Evolutionary conservation across 2,888 invertebrate genomes (phyloP).

Genomic region (Ennomos quercinarius): DNA sequence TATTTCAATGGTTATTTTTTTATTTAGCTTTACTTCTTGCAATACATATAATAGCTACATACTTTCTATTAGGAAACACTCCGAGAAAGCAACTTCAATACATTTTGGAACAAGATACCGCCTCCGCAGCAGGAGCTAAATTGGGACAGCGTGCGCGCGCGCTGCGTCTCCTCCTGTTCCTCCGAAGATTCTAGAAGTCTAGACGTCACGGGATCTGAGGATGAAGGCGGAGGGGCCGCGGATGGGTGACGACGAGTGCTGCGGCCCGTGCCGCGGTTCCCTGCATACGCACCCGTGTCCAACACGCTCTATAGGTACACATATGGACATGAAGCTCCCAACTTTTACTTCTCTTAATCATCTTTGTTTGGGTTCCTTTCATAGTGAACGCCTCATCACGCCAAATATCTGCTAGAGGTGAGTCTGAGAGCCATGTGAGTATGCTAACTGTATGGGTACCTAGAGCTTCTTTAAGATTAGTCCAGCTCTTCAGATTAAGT

Average conservation of each 20-base stretch:
- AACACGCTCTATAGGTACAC: slow-evolving; percentile 62
- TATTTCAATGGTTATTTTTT: too few relatives aligned
- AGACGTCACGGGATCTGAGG: slow-evolving; percentile 83
- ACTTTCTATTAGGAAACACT: slow-evolving; percentile 61
- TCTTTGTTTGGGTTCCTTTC: too few relatives aligned
- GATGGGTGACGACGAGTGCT: slow-evolving; percentile 79
- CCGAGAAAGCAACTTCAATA: slow-evolving; percentile 75
- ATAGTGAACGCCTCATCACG: too few relatives aligned
- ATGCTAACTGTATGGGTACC: too few relatives aligned
- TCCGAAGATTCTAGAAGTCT: slow-evolving; percentile 81
- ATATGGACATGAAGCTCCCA: slow-evolving; percentile 65
- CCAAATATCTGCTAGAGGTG: too few relatives aligned
- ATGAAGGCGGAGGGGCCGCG: slow-evolving; percentile 69
- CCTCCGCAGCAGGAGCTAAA: slow-evolving; percentile 64
- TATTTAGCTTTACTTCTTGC: too few relatives aligned
- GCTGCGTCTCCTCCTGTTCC: slow-evolving; percentile 73
- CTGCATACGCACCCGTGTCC: slow-evolving; percentile 59
- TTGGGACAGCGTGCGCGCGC: slow-evolving; percentile 69
- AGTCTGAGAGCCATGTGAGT: too few relatives aligned
- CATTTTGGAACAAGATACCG: slow-evolving; percentile 79
- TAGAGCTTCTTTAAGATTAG: background rate
- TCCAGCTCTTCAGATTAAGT: background rate
- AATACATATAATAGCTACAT: too few relatives aligned
- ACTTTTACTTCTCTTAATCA: slow-evolving; percentile 70
- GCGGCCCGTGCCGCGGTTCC: slow-evolving; percentile 84